Evolutionary conservation across 2,113 vertebrate genomes (phyloP), one percentile per base, ranked within the genome.

Genomic region (cattle (Bos taurus)): DNA sequence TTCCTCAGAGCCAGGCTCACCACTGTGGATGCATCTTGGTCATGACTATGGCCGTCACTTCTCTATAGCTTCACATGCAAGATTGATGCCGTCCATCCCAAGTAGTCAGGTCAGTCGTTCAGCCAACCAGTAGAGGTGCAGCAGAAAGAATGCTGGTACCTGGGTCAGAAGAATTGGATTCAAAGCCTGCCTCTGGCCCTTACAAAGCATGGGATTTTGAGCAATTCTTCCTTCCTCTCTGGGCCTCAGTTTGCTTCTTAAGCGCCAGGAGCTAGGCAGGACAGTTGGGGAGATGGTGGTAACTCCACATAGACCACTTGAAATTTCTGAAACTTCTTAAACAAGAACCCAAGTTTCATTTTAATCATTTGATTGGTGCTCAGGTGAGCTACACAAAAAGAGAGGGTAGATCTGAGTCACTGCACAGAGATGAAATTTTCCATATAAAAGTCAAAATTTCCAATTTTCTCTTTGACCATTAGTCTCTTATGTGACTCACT

Each of bases 91-190:
- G 1, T 57, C 67, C 36, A 26, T n/a, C 85, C 82, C 50, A 40
- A 33, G 11, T 21, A 56, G 57, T 50, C 25, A 33, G 74, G n/a
- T 11, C 7, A 12, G 28, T 43, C 7, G 9, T 93, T 52, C 46
- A 33, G 9, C 16, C 15, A 23, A 11, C 6, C 0, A 6, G 9
- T 0, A 46, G 40, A 82, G 1, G 0, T 1, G 7, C 3, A 50
- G 54, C 3, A 0, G 60, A 57, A 50, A 56, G 62, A 50, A 52
- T 62, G 6, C 21, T 23, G 74, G n/a, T 4, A 3, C 25, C 15
- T 11, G 12, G 62, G 26, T 74, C 33, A 15, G 83, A 82, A 80
- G 59, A 43, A 19, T 25, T 16, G 5, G 23, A 30, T 6, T 80
- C 59, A 33, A 71, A 67, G n/a, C 11, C 40, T 0, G 9, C 25